Conservation (phyloP, 1,140 invertebrate species). For the Brachystomella parvula region DNA sequence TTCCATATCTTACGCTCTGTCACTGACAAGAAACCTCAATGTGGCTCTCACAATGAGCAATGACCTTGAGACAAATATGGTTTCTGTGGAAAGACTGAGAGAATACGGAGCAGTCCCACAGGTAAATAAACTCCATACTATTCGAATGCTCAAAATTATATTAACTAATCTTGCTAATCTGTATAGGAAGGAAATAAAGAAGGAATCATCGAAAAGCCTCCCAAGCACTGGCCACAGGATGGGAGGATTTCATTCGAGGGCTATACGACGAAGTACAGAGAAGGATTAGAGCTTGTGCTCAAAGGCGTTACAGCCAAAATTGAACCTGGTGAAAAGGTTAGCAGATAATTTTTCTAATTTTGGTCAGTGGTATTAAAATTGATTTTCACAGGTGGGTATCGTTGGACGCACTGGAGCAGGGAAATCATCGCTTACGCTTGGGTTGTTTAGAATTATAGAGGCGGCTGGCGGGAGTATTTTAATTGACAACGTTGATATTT, state of each 20-base stretch:
- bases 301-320: slow-evolving; percentile 44
- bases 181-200: slow-evolving; percentile 33
- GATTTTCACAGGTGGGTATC: slow-evolving; percentile 12
- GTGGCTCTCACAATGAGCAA: slow-evolving; percentile 1
- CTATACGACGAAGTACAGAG: slow-evolving; percentile 46
- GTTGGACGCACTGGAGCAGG: slow-evolving; percentile 48
- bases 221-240: slow-evolving; percentile 46
- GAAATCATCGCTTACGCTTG: slow-evolving; percentile 49
- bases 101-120: slow-evolving; percentile 44
- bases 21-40: slow-evolving; percentile 38
- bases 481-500: slow-evolving; percentile 83
- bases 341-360: slow-evolving; percentile 18
- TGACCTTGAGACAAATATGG: slow-evolving; percentile 19
- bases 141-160: neutral
- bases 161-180: neutral
- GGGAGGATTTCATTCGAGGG: slow-evolving; percentile 48
- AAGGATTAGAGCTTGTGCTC: slow-evolving; percentile 67
- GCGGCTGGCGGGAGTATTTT: slow-evolving; percentile 51
- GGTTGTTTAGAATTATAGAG: slow-evolving; percentile 50
- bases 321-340: slow-evolving; percentile 43
- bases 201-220: slow-evolving; percentile 3
- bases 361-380: neutral
- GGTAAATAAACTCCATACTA: too few species aligned
- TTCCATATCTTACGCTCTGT: slow-evolving; percentile 48
- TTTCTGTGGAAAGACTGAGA: slow-evolving; percentile 19